These are phyloP conservation scores for Steatocranus sp. DNA, from an alignment of 2,797 vertebrate species.

Conservation along the genomic window DNA sequence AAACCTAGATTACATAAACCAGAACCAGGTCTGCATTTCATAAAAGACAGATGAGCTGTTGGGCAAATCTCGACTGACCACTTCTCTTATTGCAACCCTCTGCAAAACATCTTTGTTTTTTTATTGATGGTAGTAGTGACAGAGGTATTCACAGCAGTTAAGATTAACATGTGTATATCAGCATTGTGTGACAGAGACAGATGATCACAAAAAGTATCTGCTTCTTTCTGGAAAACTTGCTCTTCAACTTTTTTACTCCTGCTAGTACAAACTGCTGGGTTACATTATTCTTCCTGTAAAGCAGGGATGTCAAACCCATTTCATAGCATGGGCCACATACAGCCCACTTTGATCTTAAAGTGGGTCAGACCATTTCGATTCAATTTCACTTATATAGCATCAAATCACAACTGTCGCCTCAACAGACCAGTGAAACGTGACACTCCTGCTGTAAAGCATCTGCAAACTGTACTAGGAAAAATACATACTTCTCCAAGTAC, in stretches of 20 bases:
- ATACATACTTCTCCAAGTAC: background rate
- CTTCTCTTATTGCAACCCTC: background rate
- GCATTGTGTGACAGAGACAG: background rate
- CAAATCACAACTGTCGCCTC: background rate
- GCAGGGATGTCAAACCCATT: background rate
- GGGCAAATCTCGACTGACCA: background rate
- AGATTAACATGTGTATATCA: background rate
- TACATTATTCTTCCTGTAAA: background rate
- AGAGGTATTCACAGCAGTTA: background rate
- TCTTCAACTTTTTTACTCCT: background rate
- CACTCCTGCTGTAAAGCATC: background rate
- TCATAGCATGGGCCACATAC: background rate
- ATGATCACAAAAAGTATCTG: background rate
- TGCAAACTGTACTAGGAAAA: background rate
- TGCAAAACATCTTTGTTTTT: background rate
- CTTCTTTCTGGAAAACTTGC: background rate
- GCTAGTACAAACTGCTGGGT: background rate
- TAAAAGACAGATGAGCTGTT: background rate
- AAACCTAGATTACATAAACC: background rate
- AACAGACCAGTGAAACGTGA: background rate
- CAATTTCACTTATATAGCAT: background rate
- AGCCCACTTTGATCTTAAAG: background rate
- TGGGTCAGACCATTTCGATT: background rate
- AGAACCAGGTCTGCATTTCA: background rate
- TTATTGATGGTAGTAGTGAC: background rate